phyloP scores from a whole-genome alignment of 2,888 invertebrate species.

The Lepidonotus clava region DNA sequence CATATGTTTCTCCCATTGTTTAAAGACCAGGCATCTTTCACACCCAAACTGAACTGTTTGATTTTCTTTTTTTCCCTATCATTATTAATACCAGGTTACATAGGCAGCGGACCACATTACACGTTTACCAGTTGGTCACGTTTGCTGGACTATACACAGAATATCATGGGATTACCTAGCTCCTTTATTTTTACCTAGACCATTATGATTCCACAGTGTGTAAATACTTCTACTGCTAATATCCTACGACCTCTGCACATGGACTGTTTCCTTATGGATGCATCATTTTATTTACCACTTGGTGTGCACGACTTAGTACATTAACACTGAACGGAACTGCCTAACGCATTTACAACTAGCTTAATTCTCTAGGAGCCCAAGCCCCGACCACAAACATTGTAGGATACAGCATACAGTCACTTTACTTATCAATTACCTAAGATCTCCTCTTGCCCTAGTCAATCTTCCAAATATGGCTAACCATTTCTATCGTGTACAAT shows the following conservation, averaged over 20 bases:
- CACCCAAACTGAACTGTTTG: not conserved
- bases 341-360: constrained; percentile 35
- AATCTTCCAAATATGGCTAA: constrained; percentile 21
- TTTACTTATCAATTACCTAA: constrained; percentile 23
- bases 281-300: not conserved
- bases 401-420: constrained; percentile 15
- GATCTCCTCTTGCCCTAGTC: not conserved
- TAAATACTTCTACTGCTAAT: constrained; percentile 19
- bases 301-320: not conserved
- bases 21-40: not conserved
- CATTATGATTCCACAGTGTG: constrained; percentile 22
- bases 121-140: constrained; percentile 7
- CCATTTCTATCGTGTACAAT: constrained; percentile 14
- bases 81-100: no score
- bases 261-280: not conserved
- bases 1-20: not conserved
- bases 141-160: constrained; percentile 39
- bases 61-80: not conserved
- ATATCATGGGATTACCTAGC: constrained; percentile 27
- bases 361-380: not conserved
- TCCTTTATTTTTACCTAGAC: constrained; percentile 31
- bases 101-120: constrained; percentile 5
- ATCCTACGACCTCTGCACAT: not conserved
- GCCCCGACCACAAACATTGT: constrained; percentile 25
- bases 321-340: constrained; percentile 29